A percentile compares a stretch with the other conserved stretches of the same genome.
Evolutionary conservation across 92 coral and sea anemone genomes (phyloP).

Genomic region (Paragorgia papillata): DNA sequence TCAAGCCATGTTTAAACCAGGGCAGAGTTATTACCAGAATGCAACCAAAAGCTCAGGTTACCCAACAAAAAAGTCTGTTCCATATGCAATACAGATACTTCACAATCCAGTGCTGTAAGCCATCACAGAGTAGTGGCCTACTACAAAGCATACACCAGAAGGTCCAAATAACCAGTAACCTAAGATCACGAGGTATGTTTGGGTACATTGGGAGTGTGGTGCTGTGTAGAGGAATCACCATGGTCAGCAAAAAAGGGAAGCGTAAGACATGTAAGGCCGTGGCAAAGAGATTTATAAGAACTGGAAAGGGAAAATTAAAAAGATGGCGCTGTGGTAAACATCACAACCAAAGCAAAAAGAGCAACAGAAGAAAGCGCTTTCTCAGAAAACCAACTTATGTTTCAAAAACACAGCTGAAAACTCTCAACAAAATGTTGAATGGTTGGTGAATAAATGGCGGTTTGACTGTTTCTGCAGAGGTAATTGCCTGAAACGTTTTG

Average conservation of each 20-base stretch:
- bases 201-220: neutral
- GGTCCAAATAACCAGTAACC: neutral
- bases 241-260: constrained; percentile 82
- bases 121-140: neutral
- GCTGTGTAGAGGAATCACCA: constrained; percentile 53
- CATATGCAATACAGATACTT: neutral
- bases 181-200: neutral
- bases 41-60: neutral
- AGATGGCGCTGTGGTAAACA: constrained; percentile 89
- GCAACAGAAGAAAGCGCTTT: constrained; percentile 75
- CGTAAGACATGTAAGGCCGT: constrained; percentile 97
- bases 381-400: constrained; percentile 80
- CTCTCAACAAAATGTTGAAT: constrained; percentile 89
- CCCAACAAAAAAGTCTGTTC: neutral
- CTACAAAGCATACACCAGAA: neutral
- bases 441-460: constrained; percentile 68
- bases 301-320: constrained; percentile 90
- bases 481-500: no score
- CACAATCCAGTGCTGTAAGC: neutral
- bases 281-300: constrained; percentile 82
- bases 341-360: constrained; percentile 80
- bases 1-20: neutral
- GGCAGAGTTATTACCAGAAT: neutral
- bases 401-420: constrained; percentile 79
- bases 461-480: no score